Percentiles rank a stretch among this genome's conserved stretches.
Evolutionary conservation across 1,140 invertebrate species (phyloP).

Genomic region (Orius laevigatus): DNA sequence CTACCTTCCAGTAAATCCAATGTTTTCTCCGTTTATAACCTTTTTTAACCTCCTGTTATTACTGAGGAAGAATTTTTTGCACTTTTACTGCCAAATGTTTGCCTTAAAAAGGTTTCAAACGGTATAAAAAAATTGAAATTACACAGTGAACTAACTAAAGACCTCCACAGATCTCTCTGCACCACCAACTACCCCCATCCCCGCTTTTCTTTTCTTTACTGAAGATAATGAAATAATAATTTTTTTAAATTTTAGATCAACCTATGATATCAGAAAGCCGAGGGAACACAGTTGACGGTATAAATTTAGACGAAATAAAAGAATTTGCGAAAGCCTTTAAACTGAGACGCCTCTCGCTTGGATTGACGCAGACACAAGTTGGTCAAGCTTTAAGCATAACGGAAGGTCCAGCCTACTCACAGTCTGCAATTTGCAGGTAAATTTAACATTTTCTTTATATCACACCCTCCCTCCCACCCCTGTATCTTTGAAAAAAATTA

Average conservation of each 20-base stretch:
- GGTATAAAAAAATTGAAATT: too few relatives aligned
- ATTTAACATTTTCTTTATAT: slow-evolving; percentile 13
- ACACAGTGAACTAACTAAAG: too few relatives aligned
- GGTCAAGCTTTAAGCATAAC: slow-evolving; percentile 87
- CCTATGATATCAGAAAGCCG: slow-evolving; percentile 83
- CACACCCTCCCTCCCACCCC: too few relatives aligned
- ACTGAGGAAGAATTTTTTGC: too few relatives aligned
- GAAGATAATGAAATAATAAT: not conserved
- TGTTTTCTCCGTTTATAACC: too few relatives aligned
- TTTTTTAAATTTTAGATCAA: slow-evolving; percentile 42
- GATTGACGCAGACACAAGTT: slow-evolving; percentile 91
- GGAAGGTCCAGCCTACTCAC: slow-evolving; percentile 93
- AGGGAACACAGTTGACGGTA: slow-evolving; percentile 87
- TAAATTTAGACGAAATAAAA: slow-evolving; percentile 94
- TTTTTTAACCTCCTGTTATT: too few relatives aligned
- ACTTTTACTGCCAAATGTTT: too few relatives aligned
- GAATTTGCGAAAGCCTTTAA: slow-evolving; percentile 97
- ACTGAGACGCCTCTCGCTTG: slow-evolving; percentile 74
- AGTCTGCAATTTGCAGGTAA: slow-evolving; percentile 97
- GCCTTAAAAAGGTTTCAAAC: too few relatives aligned
- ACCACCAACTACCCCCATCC: too few relatives aligned
- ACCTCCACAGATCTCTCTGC: too few relatives aligned
- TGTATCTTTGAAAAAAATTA: too few relatives aligned
- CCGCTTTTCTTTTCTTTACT: slow-evolving; percentile 1
- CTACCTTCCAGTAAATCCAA: too few relatives aligned